Base-by-base conservation (phyloP, 2,113 vertebrate genomes). In the Anas platyrhynchos region DNA sequence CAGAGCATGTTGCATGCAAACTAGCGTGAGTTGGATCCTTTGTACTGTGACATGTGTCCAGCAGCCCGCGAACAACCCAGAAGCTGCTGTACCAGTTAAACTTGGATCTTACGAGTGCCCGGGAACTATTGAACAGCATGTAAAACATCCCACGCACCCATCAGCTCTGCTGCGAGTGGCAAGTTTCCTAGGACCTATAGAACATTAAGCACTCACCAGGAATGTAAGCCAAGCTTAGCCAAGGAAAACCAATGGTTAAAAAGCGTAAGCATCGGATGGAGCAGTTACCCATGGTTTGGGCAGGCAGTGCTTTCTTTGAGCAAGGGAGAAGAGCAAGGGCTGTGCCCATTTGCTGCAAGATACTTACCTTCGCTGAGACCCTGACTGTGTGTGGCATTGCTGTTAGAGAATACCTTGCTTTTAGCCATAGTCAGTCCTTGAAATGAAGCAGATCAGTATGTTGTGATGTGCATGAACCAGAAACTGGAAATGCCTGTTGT, bases 401-500 rank as follows among this genome's bases (percentile, higher is more conserved):
- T 76, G 48, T 50, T 38, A 78, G 61, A 50, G 68, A 78, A 84
- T 31, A 63, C n/a, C 80, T 87, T 63, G 62, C 63, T 94, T 61
- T 84, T 31, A 90, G 65, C 76, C 86, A 95, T 7, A 36, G 85
- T 38, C 72, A 63, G 50, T 36, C 79, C 67, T 55, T 25, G 36
- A 83, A 89, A 90, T 20, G 79, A 50, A 94, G 81, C 41, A 83
- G 67, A 84, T 50, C 86, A 84, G 71, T 79, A 61, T 2, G 10
- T 6, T 22, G 62, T 71, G 82, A 85, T 80, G 84, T 84, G 74
- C 36, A 3, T 59, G 88, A 94, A 88, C 84, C 85, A 87, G 59
- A 92, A 97, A 97, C 95, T 96, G 94, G 95, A 97, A 97, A 96
- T 88, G 91, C 94, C 94, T 97, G 91, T 94, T 97, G 83, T 61